These are phyloP conservation scores for Pseudocheirus occidentalis DNA, from an alignment of 2,797 vertebrate species.

Conservation along the genomic window DNA sequence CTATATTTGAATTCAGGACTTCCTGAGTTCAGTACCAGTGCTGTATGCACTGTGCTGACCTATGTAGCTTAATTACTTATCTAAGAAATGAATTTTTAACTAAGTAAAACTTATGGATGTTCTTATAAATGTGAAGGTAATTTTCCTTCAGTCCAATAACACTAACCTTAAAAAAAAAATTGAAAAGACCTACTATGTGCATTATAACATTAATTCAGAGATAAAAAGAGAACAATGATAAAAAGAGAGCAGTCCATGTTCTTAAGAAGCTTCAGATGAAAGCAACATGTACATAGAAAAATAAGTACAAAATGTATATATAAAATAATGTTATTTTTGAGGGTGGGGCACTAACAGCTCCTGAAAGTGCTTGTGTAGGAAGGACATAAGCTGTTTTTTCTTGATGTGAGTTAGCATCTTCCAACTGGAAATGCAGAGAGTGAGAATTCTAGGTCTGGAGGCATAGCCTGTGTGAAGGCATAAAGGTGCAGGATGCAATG, in stretches of 20 bases:
- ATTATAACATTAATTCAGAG: background rate
- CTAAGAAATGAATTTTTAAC: background rate
- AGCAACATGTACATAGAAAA: background rate
- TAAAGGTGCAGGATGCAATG: background rate
- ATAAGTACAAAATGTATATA: background rate
- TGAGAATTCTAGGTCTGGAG: background rate
- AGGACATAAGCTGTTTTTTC: background rate
- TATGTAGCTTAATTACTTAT: background rate
- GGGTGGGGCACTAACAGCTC: background rate
- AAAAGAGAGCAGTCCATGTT: background rate
- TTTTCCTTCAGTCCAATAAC: background rate
- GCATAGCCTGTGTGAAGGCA: background rate
- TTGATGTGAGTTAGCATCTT: background rate
- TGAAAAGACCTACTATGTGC: background rate
- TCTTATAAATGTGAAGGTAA: background rate
- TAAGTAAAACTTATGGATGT: background rate
- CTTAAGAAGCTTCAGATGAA: background rate
- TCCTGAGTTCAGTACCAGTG: background rate
- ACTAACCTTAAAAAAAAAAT: background rate
- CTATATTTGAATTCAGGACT: background rate
- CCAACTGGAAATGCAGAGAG: background rate
- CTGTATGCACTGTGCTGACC: background rate
- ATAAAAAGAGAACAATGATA: background rate
- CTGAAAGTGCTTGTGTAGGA: background rate
- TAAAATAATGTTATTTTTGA: background rate